A percentile compares a stretch with the other conserved stretches of the same genome.
Conservation (phyloP, 2,888 invertebrate species). For the Plusia festucae region DNA sequence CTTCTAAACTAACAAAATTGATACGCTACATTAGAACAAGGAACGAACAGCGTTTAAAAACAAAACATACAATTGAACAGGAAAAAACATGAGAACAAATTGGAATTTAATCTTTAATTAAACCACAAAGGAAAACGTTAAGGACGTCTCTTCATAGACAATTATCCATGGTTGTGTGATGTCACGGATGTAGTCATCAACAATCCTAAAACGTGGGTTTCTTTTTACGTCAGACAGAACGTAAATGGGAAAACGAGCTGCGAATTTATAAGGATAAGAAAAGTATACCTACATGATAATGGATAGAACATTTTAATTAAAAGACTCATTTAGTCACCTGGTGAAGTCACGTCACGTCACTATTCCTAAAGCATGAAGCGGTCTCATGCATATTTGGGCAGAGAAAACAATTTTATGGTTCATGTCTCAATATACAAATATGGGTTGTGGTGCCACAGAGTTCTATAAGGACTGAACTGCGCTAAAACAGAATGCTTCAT, state of each 20-base stretch:
- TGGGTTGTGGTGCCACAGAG: no score
- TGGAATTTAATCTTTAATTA: constrained; percentile 21
- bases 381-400: no score
- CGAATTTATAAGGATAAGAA: constrained; percentile 22
- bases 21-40: constrained; percentile 25
- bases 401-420: no score
- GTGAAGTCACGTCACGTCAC: no score
- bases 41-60: constrained; percentile 32
- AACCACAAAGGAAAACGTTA: constrained; percentile 35
- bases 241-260: constrained; percentile 30
- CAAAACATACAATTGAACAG: constrained; percentile 22
- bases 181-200: constrained; percentile 19
- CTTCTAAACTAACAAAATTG: no score
- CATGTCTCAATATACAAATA: no score
- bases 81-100: constrained; percentile 26
- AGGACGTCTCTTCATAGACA: constrained; percentile 10
- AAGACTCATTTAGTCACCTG: no score
- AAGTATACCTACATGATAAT: neutral
- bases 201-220: constrained; percentile 36
- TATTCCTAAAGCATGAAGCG: no score
- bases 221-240: constrained; percentile 9
- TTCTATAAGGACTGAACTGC: no score
- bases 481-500: no score
- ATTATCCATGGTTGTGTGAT: constrained; percentile 5
- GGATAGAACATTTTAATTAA: no score